Evolutionary conservation across 2,113 vertebrate genomes (phyloP), one percentile per base, ranked within the genome.

Genomic region (Anoura caudifer): DNA sequence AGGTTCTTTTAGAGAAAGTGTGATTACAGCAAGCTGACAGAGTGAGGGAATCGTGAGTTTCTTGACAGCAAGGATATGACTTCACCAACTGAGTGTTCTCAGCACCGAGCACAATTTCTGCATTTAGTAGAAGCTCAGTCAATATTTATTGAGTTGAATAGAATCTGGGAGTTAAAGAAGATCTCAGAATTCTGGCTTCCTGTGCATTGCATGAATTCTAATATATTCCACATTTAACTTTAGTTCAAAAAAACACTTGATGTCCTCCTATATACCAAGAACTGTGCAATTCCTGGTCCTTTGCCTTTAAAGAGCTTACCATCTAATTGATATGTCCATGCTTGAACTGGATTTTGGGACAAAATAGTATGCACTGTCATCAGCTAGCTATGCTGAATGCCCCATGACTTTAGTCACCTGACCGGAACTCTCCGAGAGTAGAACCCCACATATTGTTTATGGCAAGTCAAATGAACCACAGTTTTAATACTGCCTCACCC

Each of bases 341-440:
- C 36, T 90, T 84, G 76, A 72, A 77, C 85, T 88, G 85, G 70
- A 92, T 92, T 98, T 97, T 17, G 93, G 79, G 88, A 95, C 93
- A 96, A 86, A 96, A 82, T 86, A 88, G 59, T 88, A 76, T 92
- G 90, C 61, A 79, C 86, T 95, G 95, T 97, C 96, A 96, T 94
- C 93, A 96, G 94, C 85, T 76, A 72, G 65, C 92, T 95, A 70
- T 87, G 96, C 92, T 98, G 96, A 87, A 92, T 92, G 88, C 87
- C 94, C 90, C 95, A 83, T 95, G 93, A 96, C 81, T 96, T 77
- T 89, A 89, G 94, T 96, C 88, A 94, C 92, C 83, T 96, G 95
- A 91, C 76, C 31, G 94, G 91, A 91, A 76, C 85, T 52, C 22
- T 76, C 79, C 84, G 82, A 82, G 36, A 91, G 82, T 83, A 86